phyloP scores from a whole-genome alignment of 2,113 vertebrate genomes.

The Acanthochromis polyacanthus region DNA sequence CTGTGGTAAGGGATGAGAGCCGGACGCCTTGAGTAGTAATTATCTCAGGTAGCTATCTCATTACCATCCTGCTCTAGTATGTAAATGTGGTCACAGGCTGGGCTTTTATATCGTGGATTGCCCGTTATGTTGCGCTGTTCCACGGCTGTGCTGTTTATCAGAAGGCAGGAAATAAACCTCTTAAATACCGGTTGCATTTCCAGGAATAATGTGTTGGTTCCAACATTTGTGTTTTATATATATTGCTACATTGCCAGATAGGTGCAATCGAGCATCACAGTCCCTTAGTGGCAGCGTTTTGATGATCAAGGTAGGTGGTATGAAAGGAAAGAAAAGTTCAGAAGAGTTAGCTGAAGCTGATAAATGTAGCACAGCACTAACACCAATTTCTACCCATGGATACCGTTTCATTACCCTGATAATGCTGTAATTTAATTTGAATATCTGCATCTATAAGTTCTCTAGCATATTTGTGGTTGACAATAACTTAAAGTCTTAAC shows the following conservation, averaged over 20 bases:
- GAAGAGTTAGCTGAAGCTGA: constrained; percentile 3
- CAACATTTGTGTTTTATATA: background rate
- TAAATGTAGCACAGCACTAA: constrained; percentile 2
- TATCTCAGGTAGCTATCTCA: constrained; percentile 83
- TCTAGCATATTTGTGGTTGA: background rate
- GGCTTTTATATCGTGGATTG: constrained; percentile 24
- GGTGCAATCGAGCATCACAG: constrained; percentile 37
- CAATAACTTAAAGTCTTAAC: background rate
- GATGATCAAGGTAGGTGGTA: background rate
- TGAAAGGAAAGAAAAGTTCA: constrained; percentile 26
- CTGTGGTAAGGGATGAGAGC: constrained; percentile 66
- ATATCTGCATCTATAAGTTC: background rate
- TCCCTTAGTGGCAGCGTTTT: constrained; percentile 22
- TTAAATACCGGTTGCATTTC: constrained; percentile 40
- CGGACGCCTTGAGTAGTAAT: constrained; percentile 74
- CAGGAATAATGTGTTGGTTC: constrained; percentile 21
- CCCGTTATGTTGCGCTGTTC: constrained; percentile 45
- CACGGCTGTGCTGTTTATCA: constrained; percentile 46
- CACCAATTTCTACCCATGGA: background rate
- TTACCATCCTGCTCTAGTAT: constrained; percentile 66
- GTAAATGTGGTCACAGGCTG: constrained; percentile 61
- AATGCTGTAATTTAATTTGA: too few relatives aligned
- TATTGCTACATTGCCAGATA: constrained; percentile 4
- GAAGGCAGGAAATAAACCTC: constrained; percentile 17
- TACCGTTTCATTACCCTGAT: too few relatives aligned